Percentiles rank a stretch among this genome's conserved stretches.
These are phyloP conservation scores for Tortrix viridana DNA, from an alignment of 2,888 invertebrate genomes.

Conservation along the genomic window DNA sequence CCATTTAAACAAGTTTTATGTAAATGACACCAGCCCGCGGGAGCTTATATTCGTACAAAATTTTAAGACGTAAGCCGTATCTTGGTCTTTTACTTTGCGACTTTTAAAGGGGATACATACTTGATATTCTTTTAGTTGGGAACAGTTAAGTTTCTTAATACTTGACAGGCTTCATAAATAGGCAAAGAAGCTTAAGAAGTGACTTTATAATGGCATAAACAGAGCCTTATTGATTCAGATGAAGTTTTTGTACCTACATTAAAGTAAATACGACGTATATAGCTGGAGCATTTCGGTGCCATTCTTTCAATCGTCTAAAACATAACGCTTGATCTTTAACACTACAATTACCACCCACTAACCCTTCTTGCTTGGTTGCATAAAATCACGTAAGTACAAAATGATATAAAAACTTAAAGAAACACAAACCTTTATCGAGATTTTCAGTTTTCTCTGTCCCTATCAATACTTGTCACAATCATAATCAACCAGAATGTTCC, in stretches of 20 bases:
- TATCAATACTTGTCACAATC: background rate
- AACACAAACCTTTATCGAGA: too few species aligned
- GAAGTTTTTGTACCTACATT: too few species aligned
- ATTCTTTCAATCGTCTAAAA: too few species aligned
- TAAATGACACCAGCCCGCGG: conserved; percentile 72
- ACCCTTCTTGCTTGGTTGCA: too few species aligned
- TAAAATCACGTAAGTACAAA: too few species aligned
- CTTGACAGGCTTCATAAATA: background rate
- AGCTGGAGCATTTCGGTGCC: too few species aligned
- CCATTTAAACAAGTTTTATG: conserved; percentile 85
- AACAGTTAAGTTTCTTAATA: conserved; percentile 5
- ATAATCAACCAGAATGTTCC: conserved; percentile 27
- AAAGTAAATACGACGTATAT: too few species aligned
- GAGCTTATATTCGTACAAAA: conserved; percentile 76
- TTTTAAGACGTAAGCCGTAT: conserved; percentile 57
- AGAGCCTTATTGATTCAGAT: too few species aligned
- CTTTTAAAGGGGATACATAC: conserved; percentile 75
- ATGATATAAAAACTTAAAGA: too few species aligned
- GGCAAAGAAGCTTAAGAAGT: background rate
- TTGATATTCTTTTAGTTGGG: conserved; percentile 50
- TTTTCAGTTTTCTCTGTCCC: too few species aligned
- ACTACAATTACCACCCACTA: too few species aligned
- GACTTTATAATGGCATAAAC: background rate
- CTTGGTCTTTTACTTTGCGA: conserved; percentile 68
- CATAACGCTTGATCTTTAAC: too few species aligned